Evolutionary conservation across 2,888 invertebrate species (phyloP), one percentile per base, ranked within the genome.

Genomic region (Apodemia zela): DNA sequence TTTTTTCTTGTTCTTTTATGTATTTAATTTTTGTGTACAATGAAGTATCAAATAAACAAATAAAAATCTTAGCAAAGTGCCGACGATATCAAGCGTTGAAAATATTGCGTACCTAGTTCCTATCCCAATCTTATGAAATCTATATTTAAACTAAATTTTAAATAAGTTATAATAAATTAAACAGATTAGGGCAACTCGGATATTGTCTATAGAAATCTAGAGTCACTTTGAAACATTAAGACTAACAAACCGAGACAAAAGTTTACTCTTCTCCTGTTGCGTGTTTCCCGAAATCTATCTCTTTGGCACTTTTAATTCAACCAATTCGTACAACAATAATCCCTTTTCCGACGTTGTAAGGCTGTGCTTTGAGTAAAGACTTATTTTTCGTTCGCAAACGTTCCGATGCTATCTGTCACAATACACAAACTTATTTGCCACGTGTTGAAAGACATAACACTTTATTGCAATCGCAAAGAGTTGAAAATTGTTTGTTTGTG

Each of bases 231-330:
- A 82, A 81, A 78, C 76, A 80, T 79, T 76, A 83, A 84, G 79
- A 87, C 82, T 85, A 85, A 84, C 86, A 87, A 87, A 85, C 85
- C 85, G 76, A 87, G 81, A 82, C 87, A 82, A 82, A 88, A 87
- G 82, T 87, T 87, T 81, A 65, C 68, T 71, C 65, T 66, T 81
- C 82, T 86, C 81, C 81, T 83, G 83, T 87, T 86, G 87, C 89
- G 86, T 87, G 85, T 84, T 82, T 38, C 38, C 38, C 81, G 78
- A 86, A 87, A 88, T 84, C 80, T 82, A 84, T 87, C 87, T 81
- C 77, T 73, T 70, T 79, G 75, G 77, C 81, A 75, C 69, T 71
- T 73, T 68, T 67, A 58, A 59, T 45, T 62, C 66, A 61, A 65
- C 58, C 64, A 69, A 71, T 74, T 75, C 68, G 62, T 62, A 62